A percentile compares a stretch with the other conserved stretches of the same genome.
Conservation (phyloP, 2,888 invertebrate species). For the Cheilosia pagana region DNA sequence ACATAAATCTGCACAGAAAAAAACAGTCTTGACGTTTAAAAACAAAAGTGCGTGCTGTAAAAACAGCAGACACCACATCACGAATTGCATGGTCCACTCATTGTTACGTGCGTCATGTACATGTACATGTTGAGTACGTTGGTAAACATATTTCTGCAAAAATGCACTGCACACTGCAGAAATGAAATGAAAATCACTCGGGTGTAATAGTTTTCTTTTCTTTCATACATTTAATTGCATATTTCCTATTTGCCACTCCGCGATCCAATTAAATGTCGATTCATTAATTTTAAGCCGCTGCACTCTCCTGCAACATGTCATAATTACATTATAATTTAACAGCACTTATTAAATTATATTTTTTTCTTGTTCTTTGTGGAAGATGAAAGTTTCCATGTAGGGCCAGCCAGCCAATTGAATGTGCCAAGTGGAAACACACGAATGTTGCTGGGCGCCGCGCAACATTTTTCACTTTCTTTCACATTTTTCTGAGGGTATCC, state of each 20-base stretch:
- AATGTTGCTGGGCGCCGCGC: slow-evolving; percentile 5
- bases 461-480: slow-evolving; percentile 40
- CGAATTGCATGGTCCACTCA: slow-evolving; percentile 41
- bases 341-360: neutral
- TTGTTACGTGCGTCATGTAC: slow-evolving; percentile 42
- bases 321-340: slow-evolving; percentile 8
- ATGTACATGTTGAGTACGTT: neutral
- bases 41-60: slow-evolving; percentile 39
- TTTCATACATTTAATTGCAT: slow-evolving; percentile 27
- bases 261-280: slow-evolving; percentile 31
- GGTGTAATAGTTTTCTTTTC: slow-evolving; percentile 51
- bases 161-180: slow-evolving; percentile 50
- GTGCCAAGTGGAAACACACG: neutral
- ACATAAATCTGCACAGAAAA: slow-evolving; percentile 24
- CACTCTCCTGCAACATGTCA: slow-evolving; percentile 15
- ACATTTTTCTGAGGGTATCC: neutral
- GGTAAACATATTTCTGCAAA: slow-evolving; percentile 20
- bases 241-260: slow-evolving; percentile 31
- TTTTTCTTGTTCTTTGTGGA: neutral
- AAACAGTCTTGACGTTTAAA: neutral
- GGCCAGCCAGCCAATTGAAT: slow-evolving; percentile 14
- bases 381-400: slow-evolving; percentile 32
- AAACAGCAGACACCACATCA: slow-evolving; percentile 9
- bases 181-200: slow-evolving; percentile 60
- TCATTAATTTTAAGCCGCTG: slow-evolving; percentile 24